A percentile compares a stretch with the other conserved stretches of the same genome.
phyloP scores from a whole-genome alignment of 1,140 invertebrate genomes.

The Ectropis grisescens region DNA sequence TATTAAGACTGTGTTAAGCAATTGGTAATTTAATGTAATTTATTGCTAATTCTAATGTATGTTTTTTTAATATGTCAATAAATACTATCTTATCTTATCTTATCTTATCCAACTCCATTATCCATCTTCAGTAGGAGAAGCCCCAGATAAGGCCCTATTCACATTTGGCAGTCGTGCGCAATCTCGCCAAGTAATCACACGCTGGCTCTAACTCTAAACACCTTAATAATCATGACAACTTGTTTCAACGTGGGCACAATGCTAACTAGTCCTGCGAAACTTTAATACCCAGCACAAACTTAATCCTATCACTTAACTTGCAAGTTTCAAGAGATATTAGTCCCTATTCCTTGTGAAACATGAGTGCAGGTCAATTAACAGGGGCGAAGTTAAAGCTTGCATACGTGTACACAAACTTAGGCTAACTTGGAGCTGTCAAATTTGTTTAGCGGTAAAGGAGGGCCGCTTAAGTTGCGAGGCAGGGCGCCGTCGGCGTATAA shows the following conservation, averaged over 20 bases:
- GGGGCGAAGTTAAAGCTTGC: constrained; percentile 17
- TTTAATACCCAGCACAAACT: constrained; percentile 21
- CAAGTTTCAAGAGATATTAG: too few species aligned
- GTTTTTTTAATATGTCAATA: too few species aligned
- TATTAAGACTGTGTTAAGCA: too few species aligned
- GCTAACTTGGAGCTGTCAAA: constrained; percentile 65
- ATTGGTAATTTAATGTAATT: too few species aligned
- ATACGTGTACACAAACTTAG: constrained; percentile 46
- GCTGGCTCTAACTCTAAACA: constrained; percentile 31
- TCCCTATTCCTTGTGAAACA: too few species aligned
- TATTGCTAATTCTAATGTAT: too few species aligned
- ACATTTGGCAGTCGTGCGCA: too few species aligned
- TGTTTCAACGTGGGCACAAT: constrained; percentile 55
- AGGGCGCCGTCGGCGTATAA: constrained; percentile 43
- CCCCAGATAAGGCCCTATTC: too few species aligned
- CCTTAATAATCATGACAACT: constrained; percentile 59
- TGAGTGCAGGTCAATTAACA: constrained; percentile 12
- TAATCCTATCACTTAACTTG: too few species aligned
- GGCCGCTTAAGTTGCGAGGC: constrained; percentile 47
- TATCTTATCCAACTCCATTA: too few species aligned
- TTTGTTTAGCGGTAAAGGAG: constrained; percentile 64
- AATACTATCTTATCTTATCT: too few species aligned
- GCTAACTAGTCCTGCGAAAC: constrained; percentile 48
- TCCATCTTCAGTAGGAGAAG: too few species aligned
- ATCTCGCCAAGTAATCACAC: constrained; percentile 16